Evolutionary conservation across 2,113 vertebrate species (phyloP).

Genomic region (Tachuris rubrigastra): DNA sequence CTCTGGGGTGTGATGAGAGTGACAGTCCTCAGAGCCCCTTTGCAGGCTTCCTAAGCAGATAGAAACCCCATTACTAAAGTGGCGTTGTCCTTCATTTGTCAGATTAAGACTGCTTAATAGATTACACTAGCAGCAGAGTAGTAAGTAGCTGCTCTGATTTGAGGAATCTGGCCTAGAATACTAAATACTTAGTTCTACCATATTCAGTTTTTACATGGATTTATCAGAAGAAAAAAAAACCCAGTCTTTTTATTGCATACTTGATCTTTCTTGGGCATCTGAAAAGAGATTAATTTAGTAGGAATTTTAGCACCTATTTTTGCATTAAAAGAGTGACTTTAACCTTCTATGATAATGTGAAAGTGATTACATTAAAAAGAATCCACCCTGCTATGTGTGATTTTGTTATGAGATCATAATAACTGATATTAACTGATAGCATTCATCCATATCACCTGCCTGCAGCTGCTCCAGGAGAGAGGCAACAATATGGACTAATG

Average conservation of each 20-base stretch:
- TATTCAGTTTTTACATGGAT: background rate
- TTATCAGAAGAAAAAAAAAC: background rate
- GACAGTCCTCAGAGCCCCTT: background rate
- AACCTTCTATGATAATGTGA: background rate
- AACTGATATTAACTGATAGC: background rate
- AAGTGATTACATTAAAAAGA: background rate
- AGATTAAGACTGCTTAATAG: background rate
- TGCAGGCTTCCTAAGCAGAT: background rate
- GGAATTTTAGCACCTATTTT: background rate
- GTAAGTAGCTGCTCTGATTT: background rate
- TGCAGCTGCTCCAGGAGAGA: background rate
- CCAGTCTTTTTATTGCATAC: background rate
- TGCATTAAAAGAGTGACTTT: background rate
- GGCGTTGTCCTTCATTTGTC: background rate
- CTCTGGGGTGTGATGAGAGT: background rate
- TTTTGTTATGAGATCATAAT: background rate
- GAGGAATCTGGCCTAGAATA: background rate
- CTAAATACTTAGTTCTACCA: background rate
- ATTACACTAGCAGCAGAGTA: background rate
- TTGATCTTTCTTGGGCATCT: background rate
- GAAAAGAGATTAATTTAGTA: background rate
- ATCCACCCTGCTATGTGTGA: background rate
- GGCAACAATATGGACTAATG: background rate
- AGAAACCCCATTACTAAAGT: background rate
- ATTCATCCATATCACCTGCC: background rate